Conservation (phyloP, 2,888 invertebrate genomes). For the Pristionchus maxplancki region DNA sequence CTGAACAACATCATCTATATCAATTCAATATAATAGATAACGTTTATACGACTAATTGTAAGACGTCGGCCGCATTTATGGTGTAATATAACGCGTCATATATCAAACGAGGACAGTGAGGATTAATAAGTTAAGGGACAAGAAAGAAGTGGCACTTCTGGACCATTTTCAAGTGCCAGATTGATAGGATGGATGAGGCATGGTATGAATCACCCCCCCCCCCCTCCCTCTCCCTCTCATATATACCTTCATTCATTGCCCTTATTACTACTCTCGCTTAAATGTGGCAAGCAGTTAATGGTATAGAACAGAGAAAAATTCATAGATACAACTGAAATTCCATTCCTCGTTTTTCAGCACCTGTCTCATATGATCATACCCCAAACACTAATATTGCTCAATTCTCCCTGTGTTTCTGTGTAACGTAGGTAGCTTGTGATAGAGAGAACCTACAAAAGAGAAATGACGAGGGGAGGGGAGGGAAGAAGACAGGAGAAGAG, state of each 20-base stretch:
- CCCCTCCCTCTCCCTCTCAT: not conserved
- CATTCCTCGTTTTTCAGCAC: too few species aligned
- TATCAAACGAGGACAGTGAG: too few species aligned
- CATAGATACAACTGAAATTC: too few species aligned
- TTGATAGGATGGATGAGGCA: not conserved
- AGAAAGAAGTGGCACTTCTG: not conserved
- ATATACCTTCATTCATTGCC: not conserved
- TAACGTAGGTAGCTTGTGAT: slow-evolving; percentile 3
- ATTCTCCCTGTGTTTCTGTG: not conserved
- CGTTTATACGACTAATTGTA: too few species aligned
- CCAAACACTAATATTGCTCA: not conserved
- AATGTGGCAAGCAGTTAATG: too few species aligned
- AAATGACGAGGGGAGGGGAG: not conserved
- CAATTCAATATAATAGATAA: not conserved
- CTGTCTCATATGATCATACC: not conserved
- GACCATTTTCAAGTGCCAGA: not conserved
- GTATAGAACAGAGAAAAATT: too few species aligned
- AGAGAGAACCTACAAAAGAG: too few species aligned
- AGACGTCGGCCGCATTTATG: too few species aligned
- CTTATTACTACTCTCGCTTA: not conserved
- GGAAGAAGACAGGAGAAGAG: not conserved
- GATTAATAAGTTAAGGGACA: not conserved
- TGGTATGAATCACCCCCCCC: not conserved
- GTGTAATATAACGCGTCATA: too few species aligned
- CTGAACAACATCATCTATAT: not conserved